Evolutionary conservation across 2,113 vertebrate species (phyloP), one percentile per base, ranked within the genome.

Genomic region (Pseudorasbora parva): DNA sequence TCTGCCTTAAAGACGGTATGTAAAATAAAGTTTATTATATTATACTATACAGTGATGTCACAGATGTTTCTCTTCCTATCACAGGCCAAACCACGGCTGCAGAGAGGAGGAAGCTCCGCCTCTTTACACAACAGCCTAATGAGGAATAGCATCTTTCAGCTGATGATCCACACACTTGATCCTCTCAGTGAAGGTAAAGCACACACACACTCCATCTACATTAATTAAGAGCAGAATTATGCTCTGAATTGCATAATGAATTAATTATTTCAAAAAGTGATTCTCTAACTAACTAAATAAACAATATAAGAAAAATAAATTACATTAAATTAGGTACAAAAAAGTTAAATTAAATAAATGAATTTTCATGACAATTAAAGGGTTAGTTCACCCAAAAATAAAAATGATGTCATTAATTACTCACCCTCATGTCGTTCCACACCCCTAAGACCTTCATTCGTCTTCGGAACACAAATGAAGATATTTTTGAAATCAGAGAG

Each of bases 71-170:
- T 66, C 84, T 33, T 87, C 66, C 78, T 84, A 82, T 87, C 71
- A 37, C 93, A 99, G 97, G 90, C 95, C 25, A 96, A 96, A 86
- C 97, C 97, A 8, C 95, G 97, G 30, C 96, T 98, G 33, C 97
- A 98, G 91, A 93, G 97, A 68, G 97, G 97, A 19, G 97, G 97
- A 43, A 99, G 97, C 75, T 99, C 97, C 0, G 97, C 97, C 49
- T 99, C 97, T 59, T 95, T 99, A 79, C 97, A 99, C 93, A 99
- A 99, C 93, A 98, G 96, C 72, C 91, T 98, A 86, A 99, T 98
- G 97, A 97, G 97, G 89, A 99, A 98, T 87, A 99, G 97, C 92
- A 99, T 99, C 91, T 99, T 99, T 89, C 97, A 99, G 89, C 95
- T 99, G 84, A 99, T 99, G 97, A 99, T 99, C 91, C 96, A 99